Conservation (phyloP, 2,888 invertebrate genomes). For the Melikaiella ostensackeni region DNA sequence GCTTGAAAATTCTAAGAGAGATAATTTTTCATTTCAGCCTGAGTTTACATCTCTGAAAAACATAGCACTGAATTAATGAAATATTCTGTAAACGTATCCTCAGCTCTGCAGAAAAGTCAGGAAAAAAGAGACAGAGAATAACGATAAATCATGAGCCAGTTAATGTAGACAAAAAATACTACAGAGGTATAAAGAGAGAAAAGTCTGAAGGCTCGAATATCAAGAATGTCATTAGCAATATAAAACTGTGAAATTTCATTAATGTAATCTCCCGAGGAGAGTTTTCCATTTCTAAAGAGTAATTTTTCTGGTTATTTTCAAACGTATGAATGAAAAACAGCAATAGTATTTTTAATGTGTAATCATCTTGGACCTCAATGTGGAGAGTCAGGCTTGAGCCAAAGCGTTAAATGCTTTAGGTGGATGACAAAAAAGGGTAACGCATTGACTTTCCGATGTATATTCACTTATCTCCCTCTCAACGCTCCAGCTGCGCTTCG, state of each 20-base stretch:
- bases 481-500: too few species aligned
- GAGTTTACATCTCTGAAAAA: constrained; percentile 10
- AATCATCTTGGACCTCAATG: too few species aligned
- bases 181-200: not conserved
- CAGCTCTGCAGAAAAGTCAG: not conserved
- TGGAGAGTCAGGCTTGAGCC: too few species aligned
- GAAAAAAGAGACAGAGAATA: constrained; percentile 11
- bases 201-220: not conserved
- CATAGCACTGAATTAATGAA: constrained; percentile 29
- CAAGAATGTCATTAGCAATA: not conserved
- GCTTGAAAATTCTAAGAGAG: constrained; percentile 6
- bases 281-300: not conserved
- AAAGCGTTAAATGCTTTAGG: too few species aligned
- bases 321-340: too few species aligned
- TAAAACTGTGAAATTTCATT: not conserved
- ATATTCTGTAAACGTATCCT: constrained; percentile 32
- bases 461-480: too few species aligned
- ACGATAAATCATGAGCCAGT: constrained; percentile 17
- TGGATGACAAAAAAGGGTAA: too few species aligned
- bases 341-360: not conserved
- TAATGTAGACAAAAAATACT: not conserved
- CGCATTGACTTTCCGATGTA: too few species aligned
- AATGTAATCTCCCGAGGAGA: not conserved
- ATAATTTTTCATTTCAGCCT: constrained; percentile 18
- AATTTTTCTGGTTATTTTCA: too few species aligned